Conservation (phyloP, 2,888 invertebrate species). For the Tetheella fluctuosa region DNA sequence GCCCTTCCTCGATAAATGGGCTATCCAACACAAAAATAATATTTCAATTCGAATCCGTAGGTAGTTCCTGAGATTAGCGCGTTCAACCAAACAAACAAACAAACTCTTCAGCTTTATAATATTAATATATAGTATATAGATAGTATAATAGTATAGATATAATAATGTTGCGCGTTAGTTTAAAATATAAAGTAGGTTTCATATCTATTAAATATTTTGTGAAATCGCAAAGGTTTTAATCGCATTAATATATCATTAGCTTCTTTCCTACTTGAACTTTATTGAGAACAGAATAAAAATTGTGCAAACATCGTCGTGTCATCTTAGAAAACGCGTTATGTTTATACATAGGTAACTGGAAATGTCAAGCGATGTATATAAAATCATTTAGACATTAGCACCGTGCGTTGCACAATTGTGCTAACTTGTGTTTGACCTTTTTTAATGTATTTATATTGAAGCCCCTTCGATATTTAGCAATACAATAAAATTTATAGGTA, state of each 20-base stretch:
- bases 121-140: too few species aligned
- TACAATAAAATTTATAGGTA: not conserved
- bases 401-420: slow-evolving; percentile 37
- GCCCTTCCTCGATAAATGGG: too few species aligned
- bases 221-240: not conserved
- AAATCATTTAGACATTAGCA: slow-evolving; percentile 33
- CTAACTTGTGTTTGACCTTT: slow-evolving; percentile 34
- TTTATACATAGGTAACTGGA: slow-evolving; percentile 37
- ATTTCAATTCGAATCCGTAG: too few species aligned
- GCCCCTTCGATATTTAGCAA: not conserved
- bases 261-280: slow-evolving; percentile 8
- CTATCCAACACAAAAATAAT: too few species aligned
- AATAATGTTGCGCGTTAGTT: too few species aligned
- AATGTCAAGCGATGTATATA: slow-evolving; percentile 56
- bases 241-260: not conserved
- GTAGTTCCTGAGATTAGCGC: too few species aligned
- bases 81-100: too few species aligned
- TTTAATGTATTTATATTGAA: slow-evolving; percentile 18
- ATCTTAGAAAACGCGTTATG: slow-evolving; percentile 40
- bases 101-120: too few species aligned
- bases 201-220: not conserved
- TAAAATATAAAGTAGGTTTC: too few species aligned
- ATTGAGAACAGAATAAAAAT: slow-evolving; percentile 17
- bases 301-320: slow-evolving; percentile 27
- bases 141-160: too few species aligned